These are phyloP conservation scores for Osmerus eperlanus DNA, from an alignment of 2,113 vertebrate species.

Conservation along the genomic window DNA sequence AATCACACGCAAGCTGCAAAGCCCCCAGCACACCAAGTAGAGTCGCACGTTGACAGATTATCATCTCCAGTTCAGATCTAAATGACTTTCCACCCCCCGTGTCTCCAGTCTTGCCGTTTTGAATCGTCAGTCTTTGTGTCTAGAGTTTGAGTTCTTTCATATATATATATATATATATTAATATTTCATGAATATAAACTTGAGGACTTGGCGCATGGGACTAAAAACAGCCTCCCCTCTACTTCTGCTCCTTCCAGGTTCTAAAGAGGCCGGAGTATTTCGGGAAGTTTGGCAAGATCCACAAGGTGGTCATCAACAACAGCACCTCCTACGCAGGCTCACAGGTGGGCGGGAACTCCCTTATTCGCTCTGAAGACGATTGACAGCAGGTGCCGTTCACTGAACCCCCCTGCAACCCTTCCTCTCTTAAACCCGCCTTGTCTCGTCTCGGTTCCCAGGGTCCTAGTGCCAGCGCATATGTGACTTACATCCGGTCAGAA, in stretches of 20 bases:
- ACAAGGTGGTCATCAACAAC: constrained; percentile 94
- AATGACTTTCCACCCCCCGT: no score
- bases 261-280: constrained; percentile 93
- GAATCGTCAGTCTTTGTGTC: no score
- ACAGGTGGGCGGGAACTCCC: constrained; percentile 73
- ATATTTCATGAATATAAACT: no score
- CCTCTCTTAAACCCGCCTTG: neutral
- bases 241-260: constrained; percentile 72
- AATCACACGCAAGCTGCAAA: neutral
- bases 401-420: neutral
- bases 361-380: neutral
- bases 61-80: no score
- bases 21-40: neutral
- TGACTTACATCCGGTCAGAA: constrained; percentile 89
- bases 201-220: neutral
- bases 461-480: constrained; percentile 89
- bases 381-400: no score
- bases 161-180: no score
- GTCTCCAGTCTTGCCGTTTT: no score
- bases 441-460: constrained; percentile 66
- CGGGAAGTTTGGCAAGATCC: constrained; percentile 93
- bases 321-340: constrained; percentile 92
- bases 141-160: no score
- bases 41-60: no score
- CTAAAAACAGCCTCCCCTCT: neutral